Evolutionary conservation across 2,888 invertebrate species (phyloP), one percentile per base, ranked within the genome.

Genomic region (Limnephilus auricula): DNA sequence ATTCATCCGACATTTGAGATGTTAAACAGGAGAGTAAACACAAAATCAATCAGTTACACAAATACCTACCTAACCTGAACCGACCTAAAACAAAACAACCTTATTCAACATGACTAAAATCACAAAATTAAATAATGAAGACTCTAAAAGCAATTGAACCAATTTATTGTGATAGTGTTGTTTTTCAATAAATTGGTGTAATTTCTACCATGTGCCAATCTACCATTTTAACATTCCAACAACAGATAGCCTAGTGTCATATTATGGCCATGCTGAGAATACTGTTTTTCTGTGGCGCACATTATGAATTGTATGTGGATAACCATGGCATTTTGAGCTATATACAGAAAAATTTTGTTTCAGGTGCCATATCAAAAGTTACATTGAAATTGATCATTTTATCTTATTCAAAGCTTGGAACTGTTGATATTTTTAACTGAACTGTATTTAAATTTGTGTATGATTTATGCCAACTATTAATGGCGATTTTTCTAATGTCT

Each of bases 211-310:
- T 15, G 45, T 15, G 4, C 45, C 45, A 13, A 45, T 45, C 45
- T 45, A 45, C 9, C 40, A 85, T 90, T 91, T 89, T 85, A 34
- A 13, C 65, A 89, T 32, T 89, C 25, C 30, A 65, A 89, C 34
- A 87, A 65, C 79, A 25, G 78, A 79, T 18, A 25, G 50, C 50
- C 18, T 15, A 65, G 50, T 50, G 18, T 50, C 4, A 4, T 18
- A 18, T 4, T 65, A 3, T 25, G 25, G 25, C 50, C 50, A 25
- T 5, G 1, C 50, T 65, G 50, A 65, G 50, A 65, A 65, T 6
- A 25, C 50, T 65, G 50, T 65, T 65, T 18, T 65, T 65, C 50
- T 65, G 18, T 15, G 15, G 50, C 25, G 50, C 50, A 65, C 50
- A 65, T 65, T 65, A 25, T 15, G 5, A 18, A 65, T 65, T 65